Percentiles rank a stretch among this genome's conserved stretches.
These are phyloP conservation scores for Pardosa pseudoannulata DNA, from an alignment of 2,888 invertebrate species.

Conservation along the genomic window DNA sequence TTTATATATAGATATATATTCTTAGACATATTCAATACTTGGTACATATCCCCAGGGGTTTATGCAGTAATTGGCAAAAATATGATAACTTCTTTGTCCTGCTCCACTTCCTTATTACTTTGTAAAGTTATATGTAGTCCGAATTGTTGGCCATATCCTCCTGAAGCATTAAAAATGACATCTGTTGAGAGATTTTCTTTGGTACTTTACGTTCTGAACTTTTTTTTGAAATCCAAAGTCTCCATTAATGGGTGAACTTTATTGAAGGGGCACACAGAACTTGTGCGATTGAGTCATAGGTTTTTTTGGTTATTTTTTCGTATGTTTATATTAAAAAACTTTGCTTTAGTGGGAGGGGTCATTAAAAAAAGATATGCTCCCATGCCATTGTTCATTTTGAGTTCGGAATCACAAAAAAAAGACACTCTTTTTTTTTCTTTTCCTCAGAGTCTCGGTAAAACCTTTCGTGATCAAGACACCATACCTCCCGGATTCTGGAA, in stretches of 20 bases:
- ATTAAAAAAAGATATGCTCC: not conserved
- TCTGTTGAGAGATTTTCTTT: too few relatives aligned
- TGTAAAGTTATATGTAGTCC: too few relatives aligned
- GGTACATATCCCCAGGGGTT: not conserved
- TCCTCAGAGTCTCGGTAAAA: too few relatives aligned
- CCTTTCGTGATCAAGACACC: slow-evolving; percentile 22
- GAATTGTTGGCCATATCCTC: too few relatives aligned
- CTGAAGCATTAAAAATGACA: too few relatives aligned
- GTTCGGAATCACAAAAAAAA: slow-evolving; percentile 22
- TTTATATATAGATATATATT: not conserved
- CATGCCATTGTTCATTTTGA: slow-evolving; percentile 12
- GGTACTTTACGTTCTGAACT: too few relatives aligned
- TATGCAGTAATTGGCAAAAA: slow-evolving; percentile 3
- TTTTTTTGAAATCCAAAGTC: not conserved
- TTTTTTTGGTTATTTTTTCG: too few relatives aligned
- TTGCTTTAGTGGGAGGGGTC: not conserved
- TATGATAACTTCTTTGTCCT: not conserved
- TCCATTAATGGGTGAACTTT: not conserved
- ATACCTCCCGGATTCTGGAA: slow-evolving; percentile 10
- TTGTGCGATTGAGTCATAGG: too few relatives aligned
- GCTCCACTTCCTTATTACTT: not conserved
- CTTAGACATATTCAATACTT: not conserved
- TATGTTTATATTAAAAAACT: not conserved
- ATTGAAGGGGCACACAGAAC: not conserved
- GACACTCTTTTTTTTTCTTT: not conserved